Evolutionary conservation across 2,113 vertebrate species (phyloP).

Genomic region (Guaruba guarouba): DNA sequence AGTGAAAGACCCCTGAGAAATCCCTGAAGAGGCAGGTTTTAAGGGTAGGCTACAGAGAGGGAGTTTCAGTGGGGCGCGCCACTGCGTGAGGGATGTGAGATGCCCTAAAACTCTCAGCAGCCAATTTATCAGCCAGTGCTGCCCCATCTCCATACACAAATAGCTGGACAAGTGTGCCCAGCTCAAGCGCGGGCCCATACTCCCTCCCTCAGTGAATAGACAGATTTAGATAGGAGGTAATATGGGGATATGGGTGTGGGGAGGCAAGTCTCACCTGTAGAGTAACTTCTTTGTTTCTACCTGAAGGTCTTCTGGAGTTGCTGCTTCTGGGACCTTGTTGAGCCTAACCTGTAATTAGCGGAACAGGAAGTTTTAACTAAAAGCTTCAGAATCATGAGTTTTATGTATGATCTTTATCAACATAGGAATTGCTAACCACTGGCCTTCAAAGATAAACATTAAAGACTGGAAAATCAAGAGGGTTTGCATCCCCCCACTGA

Average conservation of each 20-base stretch:
- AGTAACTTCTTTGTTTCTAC: neutral
- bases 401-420: neutral
- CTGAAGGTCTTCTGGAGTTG: neutral
- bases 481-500: neutral
- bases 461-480: neutral
- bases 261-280: neutral
- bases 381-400: neutral
- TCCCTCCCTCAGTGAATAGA: neutral
- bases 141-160: neutral
- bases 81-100: neutral
- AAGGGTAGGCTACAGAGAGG: neutral
- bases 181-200: neutral
- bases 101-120: neutral
- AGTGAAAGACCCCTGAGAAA: accelerated
- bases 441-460: neutral
- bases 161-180: neutral
- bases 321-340: neutral
- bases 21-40: neutral
- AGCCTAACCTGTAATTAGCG: neutral
- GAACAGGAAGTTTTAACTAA: neutral
- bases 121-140: neutral
- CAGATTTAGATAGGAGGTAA: neutral
- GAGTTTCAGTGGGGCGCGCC: neutral
- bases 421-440: neutral
- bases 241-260: neutral